These are phyloP conservation scores for Hemithea aestivaria DNA, from an alignment of 2,888 invertebrate genomes.

Conservation along the genomic window DNA sequence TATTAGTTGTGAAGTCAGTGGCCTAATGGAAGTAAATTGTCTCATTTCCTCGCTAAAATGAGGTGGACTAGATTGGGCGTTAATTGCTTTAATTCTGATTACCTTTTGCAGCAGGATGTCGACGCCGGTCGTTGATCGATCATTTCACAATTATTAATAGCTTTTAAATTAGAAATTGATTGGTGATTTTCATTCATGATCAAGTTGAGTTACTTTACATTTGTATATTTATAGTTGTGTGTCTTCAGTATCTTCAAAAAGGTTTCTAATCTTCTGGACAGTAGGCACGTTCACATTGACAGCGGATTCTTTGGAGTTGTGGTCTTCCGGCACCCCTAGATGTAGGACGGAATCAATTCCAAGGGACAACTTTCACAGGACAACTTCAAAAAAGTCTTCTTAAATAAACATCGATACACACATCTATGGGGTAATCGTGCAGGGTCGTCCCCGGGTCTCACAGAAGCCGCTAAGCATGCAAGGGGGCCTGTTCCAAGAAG, in stretches of 20 bases:
- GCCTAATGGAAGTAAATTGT: conserved; percentile 21
- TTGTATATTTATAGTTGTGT: background rate
- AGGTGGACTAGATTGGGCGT: conserved; percentile 16
- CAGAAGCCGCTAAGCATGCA: conserved; percentile 76
- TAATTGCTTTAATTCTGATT: conserved; percentile 21
- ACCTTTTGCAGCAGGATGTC: conserved; percentile 14
- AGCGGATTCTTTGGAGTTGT: background rate
- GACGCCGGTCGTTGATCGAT: conserved; percentile 7
- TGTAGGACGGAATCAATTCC: conserved; percentile 5
- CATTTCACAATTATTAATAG: background rate
- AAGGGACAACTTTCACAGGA: conserved; percentile 10
- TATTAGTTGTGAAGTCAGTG: conserved; percentile 2
- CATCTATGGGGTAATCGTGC: conserved; percentile 68
- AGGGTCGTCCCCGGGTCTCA: conserved; percentile 56
- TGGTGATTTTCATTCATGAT: conserved; percentile 10
- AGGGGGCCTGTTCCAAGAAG: conserved; percentile 68
- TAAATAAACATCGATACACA: conserved; percentile 52
- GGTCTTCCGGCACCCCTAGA: background rate
- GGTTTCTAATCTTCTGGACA: conserved; percentile 1
- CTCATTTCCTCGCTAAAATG: conserved; percentile 25
- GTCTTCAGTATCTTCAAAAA: background rate
- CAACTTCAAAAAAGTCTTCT: conserved; percentile 23
- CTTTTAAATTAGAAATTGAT: conserved; percentile 12
- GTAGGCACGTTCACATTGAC: background rate
- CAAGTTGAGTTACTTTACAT: background rate